phyloP scores from a whole-genome alignment of 2,888 invertebrate genomes.

The Chloroclystis v-ata region DNA sequence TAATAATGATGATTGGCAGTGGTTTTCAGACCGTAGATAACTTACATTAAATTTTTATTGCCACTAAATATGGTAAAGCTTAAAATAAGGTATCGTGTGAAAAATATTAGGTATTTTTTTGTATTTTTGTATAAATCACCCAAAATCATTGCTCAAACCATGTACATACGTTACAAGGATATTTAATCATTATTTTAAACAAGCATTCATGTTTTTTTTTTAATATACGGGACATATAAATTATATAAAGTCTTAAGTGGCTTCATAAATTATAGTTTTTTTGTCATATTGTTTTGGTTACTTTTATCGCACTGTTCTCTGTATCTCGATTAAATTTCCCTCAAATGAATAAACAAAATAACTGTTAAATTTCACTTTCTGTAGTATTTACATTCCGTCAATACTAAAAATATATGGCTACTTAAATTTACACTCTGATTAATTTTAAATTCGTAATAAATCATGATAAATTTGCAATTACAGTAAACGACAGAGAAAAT shows the following conservation, averaged over 20 bases:
- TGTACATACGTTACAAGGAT: too few species aligned
- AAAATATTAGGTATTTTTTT: too few species aligned
- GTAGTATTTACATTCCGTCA: constrained; percentile 38
- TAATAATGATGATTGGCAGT: constrained; percentile 22
- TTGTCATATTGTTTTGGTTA: too few species aligned
- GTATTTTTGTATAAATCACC: too few species aligned
- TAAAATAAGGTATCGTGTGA: neutral
- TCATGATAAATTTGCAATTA: constrained; percentile 39
- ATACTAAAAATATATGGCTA: constrained; percentile 34
- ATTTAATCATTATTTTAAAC: too few species aligned
- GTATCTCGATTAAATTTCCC: constrained; percentile 39
- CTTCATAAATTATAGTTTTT: too few species aligned
- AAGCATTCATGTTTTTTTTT: too few species aligned
- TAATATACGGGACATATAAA: too few species aligned
- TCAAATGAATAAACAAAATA: constrained; percentile 35
- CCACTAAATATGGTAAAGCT: neutral
- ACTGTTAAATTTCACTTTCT: constrained; percentile 36
- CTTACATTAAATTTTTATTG: neutral
- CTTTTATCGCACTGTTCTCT: too few species aligned
- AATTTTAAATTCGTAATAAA: constrained; percentile 59
- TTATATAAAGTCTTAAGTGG: too few species aligned
- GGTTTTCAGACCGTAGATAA: constrained; percentile 18
- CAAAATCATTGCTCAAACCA: too few species aligned
- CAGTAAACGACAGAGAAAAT: constrained; percentile 32
- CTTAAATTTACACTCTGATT: constrained; percentile 40